Base-by-base conservation (phyloP, 2,797 vertebrate species). In the Chaetophractus vellerosus region DNA sequence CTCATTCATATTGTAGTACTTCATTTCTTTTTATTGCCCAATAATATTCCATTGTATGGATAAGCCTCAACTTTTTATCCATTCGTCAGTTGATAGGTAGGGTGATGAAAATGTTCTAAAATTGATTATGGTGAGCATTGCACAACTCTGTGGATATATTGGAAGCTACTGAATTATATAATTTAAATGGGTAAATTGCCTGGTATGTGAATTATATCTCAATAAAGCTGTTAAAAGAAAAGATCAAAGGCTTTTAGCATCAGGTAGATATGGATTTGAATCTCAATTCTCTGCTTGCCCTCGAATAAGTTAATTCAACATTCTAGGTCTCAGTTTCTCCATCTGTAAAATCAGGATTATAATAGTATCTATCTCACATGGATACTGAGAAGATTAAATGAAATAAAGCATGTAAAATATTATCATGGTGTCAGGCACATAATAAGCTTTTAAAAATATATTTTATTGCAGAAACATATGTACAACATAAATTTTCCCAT, bases 301-400 rank as follows among this genome's bases (percentile, higher is more conserved):
- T 26, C 61, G 85, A 81, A 61, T 48, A 85, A 94, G 68, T 84
- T 63, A 63, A 26, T 63, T 31, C 63, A 64, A 59, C 31, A 38
- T 72, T 63, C 88, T 93, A 48, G 24, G 38, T 36, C 15, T 92
- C 33, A 61, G 18, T 86, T 80, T 41, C 41, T 72, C 63, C 18
- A 59, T 59, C 31, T 63, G 64, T 88, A 71, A 88, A 72, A 41
- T n/a, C 33, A 86, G 19, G 16, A 57, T 78, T 78, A 50, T 36
- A 78, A 50, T 12, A 68, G 21, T n/a, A 16, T 66, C 19, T 80
- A 16, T 38, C 74, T 88, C 86, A 64, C 15, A 41, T 41, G 14
- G 45, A 38, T 82, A 12, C 28, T 79, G 45, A 94, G 89, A 88
- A 28, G 14, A 79, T 74, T 87, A 87, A 91, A 57, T 69, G 68